Conservation (phyloP, 1,140 invertebrate species). For the Zaprionus inermis region DNA sequence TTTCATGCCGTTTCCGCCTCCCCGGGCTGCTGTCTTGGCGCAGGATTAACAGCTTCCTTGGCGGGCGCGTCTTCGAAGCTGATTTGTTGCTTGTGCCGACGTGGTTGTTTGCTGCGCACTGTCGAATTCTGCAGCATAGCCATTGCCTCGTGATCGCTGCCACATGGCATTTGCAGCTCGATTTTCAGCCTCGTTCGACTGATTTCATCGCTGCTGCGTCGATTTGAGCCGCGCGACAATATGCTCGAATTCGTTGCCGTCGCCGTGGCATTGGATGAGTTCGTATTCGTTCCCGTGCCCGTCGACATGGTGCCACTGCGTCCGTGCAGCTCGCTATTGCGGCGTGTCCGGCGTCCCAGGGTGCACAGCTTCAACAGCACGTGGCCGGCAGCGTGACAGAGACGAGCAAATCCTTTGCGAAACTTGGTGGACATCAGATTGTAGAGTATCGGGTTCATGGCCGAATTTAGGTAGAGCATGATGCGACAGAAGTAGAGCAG, state of each 20-base stretch:
- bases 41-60: constrained; percentile 35
- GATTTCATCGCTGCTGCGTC: constrained; percentile 72
- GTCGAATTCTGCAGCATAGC: constrained; percentile 71
- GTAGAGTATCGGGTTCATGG: constrained; percentile 95
- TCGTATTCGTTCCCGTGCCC: constrained; percentile 65
- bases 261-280: constrained; percentile 62
- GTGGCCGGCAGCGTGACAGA: constrained; percentile 85
- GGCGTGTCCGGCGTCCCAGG: constrained; percentile 42
- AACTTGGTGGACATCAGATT: constrained; percentile 97
- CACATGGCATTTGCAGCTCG: constrained; percentile 72
- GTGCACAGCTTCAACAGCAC: constrained; percentile 67
- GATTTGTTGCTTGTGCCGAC: constrained; percentile 64
- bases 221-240: constrained; percentile 75
- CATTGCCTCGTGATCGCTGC: constrained; percentile 71
- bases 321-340: constrained; percentile 29
- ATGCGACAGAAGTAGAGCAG: constrained; percentile 93
- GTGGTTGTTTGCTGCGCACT: constrained; percentile 40
- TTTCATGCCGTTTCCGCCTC: neutral
- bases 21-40: neutral
- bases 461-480: constrained; percentile 95
- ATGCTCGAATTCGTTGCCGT: constrained; percentile 74
- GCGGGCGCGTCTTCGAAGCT: constrained; percentile 70
- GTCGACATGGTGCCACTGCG: constrained; percentile 62
- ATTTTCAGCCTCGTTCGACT: constrained; percentile 72
- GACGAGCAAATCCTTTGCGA: constrained; percentile 90